phyloP scores from a whole-genome alignment of 2,888 invertebrate species.

The Diarsia rubi region DNA sequence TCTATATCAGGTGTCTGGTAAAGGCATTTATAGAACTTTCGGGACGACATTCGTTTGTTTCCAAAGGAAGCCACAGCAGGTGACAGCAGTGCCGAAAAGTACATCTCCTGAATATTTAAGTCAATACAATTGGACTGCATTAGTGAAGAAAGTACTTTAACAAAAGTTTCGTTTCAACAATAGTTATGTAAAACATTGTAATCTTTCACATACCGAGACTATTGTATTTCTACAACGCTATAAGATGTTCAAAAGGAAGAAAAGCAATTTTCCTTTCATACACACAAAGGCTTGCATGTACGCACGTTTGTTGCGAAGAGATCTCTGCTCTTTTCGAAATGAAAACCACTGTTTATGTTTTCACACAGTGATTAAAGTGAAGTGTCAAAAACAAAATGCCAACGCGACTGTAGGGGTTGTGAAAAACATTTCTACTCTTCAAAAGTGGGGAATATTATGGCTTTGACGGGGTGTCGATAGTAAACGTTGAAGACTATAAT shows the following conservation, averaged over 20 bases:
- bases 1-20: background rate
- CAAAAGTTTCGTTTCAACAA: conserved; percentile 20
- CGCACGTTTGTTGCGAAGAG: conserved; percentile 75
- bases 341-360: conserved; percentile 87
- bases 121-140: conserved; percentile 6
- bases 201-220: conserved; percentile 33
- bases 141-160: conserved; percentile 5
- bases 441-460: conserved; percentile 76
- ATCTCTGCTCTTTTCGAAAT: conserved; percentile 87
- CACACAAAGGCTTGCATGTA: conserved; percentile 75
- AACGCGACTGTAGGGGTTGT: conserved; percentile 54
- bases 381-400: conserved; percentile 90
- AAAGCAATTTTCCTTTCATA: conserved; percentile 75
- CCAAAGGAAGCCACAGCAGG: background rate
- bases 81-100: conserved; percentile 9
- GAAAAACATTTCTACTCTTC: conserved; percentile 74
- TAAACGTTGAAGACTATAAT: conserved; percentile 80
- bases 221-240: conserved; percentile 59
- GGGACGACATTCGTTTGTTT: conserved; percentile 2
- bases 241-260: conserved; percentile 70
- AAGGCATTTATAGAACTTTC: conserved; percentile 4
- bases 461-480: conserved; percentile 84
- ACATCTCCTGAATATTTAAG: conserved; percentile 43
- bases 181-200: conserved; percentile 34
- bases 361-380: conserved; percentile 90